A percentile compares a stretch with the other conserved stretches of the same genome.
These are phyloP conservation scores for Eulemur coronatus DNA, from an alignment of 2,797 vertebrate genomes.

Conservation along the genomic window DNA sequence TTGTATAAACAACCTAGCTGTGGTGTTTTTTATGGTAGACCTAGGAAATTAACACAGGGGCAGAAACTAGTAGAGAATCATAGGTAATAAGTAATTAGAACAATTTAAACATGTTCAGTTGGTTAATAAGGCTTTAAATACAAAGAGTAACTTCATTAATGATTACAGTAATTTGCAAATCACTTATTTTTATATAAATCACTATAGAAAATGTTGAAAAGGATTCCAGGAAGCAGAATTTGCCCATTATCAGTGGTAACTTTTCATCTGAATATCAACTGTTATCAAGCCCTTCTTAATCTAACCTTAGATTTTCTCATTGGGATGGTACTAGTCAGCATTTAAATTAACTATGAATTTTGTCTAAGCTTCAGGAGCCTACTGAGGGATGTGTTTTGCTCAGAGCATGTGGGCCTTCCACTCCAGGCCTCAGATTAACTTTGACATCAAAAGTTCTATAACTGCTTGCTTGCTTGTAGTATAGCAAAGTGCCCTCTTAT, in stretches of 20 bases:
- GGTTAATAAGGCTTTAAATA: not conserved
- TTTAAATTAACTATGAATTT: constrained; percentile 9
- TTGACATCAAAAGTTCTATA: constrained; percentile 13
- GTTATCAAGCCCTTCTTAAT: constrained; percentile 37
- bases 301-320: constrained; percentile 28
- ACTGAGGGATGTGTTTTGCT: not conserved
- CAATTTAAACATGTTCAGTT: not conserved
- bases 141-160: not conserved
- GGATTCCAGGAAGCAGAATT: not conserved
- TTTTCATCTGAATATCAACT: not conserved
- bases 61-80: constrained; percentile 17
- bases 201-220: not conserved
- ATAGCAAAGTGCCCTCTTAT: not conserved
- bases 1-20: not conserved
- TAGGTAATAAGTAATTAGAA: not conserved
- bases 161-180: not conserved
- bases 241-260: not conserved
- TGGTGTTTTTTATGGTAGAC: not conserved
- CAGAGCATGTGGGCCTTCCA: not conserved
- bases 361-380: not conserved
- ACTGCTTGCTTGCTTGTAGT: not conserved
- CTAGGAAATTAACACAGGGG: not conserved
- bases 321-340: not conserved
- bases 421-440: constrained; percentile 12
- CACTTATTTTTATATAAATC: constrained; percentile 2